Base-by-base conservation (phyloP, 2,888 invertebrate genomes). In the Luperina nickerlii region DNA sequence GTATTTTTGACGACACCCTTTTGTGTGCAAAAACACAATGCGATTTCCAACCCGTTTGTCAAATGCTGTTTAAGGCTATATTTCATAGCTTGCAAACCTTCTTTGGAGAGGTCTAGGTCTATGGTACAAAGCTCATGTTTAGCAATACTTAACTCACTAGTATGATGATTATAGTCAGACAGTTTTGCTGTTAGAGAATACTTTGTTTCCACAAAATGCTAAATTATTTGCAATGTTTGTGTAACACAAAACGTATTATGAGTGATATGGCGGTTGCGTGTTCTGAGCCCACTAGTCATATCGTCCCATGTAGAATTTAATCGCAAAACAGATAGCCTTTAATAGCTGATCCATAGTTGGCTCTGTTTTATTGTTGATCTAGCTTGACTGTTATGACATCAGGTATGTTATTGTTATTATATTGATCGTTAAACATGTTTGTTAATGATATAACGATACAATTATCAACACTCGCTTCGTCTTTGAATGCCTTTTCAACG, bases 351-450 rank as follows among this genome's bases (percentile, higher is more conserved):
- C 76, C 76, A 81, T 84, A 84, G 66, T 66, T 78, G 75, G 81
- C 51, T 67, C 9, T 74, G 87, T 76, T 77, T 83, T 80, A 85
- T 81, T 88, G 82, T 88, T 83, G 68, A 81, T 83, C 76, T 83
- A 79, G 77, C 72, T 78, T 67, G 79, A 79, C 71, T 80, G 77
- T 76, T 82, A 91, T 92, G 92, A 90, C 91, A 92, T 93, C 92
- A 92, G 87, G 65, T 65, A 87, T 92, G 90, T 92, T 92, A 92
- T 92, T 93, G 91, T 93, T 92, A 91, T 92, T 90, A 87, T 87
- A 89, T 89, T 89, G 87, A 86, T 89, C 85, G 89, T 89, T 90
- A 88, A 91, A 92, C 85, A 92, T 91, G 91, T 93, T 93, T 93
- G 90, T 91, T 89, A 91, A 90, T 90, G 87, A 90, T 90, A 89